Base-by-base conservation (phyloP, 2,888 invertebrate species). In the Chrysina gloriosa region DNA sequence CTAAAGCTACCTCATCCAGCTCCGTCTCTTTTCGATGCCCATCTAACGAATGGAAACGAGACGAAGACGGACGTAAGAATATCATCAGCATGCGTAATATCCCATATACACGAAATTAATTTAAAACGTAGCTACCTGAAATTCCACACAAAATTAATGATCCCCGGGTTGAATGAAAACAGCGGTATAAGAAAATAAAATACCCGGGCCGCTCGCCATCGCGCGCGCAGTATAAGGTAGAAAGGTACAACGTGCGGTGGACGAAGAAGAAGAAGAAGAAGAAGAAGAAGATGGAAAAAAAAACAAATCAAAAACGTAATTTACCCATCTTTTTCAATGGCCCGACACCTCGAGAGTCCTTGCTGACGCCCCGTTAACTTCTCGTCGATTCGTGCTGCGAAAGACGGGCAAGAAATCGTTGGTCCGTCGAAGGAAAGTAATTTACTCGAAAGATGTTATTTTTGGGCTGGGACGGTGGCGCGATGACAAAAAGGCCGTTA, bases 81-180 rank as follows among this genome's bases (percentile, higher is more conserved):
- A 52, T 31, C 52, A 52, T 52, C 52, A 52, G 31, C 29, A 52
- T 52, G 52, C 31, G 52, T 52, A 52, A 52, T 52, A 52, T 52
- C 52, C 52, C n/a, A n/a, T 58, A 58, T 39, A 39, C 58, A 58
- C 39, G 50, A 64, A 64, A 64, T 64, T 64, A 64, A 64, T 64
- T 64, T 64, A 64, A 64, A 52, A 64, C 64, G 48, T 50, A 52
- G 76, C 78, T 77, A 77, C 77, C 78, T 77, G 77, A 76, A 76
- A 75, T 73, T 73, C 75, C 71, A 70, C 69, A 68, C 67, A 72
- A 76, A 76, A 77, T 77, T 78, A 78, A 77, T 77, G 77, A 77
- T 73, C 69, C 70, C 63, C 74, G 74, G 76, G 77, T 74, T 78
- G 78, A 78, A 78, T 78, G 78, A 77, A 77, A 76, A 75, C 76